phyloP scores from a whole-genome alignment of 2,797 vertebrate genomes.

The Todus mexicanus region DNA sequence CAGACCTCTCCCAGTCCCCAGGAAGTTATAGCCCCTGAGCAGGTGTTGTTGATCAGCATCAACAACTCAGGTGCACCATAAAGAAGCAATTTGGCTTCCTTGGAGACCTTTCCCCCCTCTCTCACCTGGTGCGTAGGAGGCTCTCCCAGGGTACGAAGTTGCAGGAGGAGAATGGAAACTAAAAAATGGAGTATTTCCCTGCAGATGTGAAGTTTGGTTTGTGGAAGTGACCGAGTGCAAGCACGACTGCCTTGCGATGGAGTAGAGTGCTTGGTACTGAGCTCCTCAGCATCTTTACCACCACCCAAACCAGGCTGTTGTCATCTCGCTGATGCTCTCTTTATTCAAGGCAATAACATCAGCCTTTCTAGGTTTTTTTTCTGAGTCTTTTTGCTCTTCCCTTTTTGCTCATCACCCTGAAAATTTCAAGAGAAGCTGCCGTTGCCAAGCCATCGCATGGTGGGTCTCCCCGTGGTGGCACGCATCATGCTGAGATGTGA shows the following conservation, averaged over 20 bases:
- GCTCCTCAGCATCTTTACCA: background rate
- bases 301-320: background rate
- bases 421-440: background rate
- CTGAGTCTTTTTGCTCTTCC: background rate
- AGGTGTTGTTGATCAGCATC: background rate
- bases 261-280: background rate
- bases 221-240: background rate
- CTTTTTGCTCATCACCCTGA: background rate
- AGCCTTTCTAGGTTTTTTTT: background rate
- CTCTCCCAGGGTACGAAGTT: background rate
- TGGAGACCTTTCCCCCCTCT: background rate
- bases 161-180: background rate
- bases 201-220: background rate
- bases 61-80: background rate
- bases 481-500: background rate
- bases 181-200: background rate
- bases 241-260: background rate
- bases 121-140: background rate
- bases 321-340: background rate
- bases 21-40: accelerated
- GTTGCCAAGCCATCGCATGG: background rate
- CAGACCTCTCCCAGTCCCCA: background rate
- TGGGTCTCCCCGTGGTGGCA: background rate
- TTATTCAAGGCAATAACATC: background rate
- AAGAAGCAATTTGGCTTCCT: background rate